Evolutionary conservation across 1,140 invertebrate species (phyloP).

Genomic region (Brachionus koreanus): DNA sequence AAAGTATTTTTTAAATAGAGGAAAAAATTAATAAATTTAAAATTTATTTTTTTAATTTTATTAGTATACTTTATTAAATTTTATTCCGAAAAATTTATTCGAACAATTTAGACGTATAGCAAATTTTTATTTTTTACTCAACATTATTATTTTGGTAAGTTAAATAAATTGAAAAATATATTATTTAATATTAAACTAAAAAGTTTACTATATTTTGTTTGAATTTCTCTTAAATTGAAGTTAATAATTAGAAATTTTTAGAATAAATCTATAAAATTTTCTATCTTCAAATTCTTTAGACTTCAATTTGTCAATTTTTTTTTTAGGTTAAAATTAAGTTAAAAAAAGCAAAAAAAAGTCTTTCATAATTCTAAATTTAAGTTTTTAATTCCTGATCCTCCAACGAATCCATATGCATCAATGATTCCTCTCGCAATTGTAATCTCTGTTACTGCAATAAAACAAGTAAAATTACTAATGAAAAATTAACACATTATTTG

Average conservation of each 20-base stretch:
- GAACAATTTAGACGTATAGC: slow-evolving; percentile 84
- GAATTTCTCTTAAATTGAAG: too few relatives aligned
- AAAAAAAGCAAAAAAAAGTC: neutral
- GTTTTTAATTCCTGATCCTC: slow-evolving; percentile 63
- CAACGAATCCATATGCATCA: slow-evolving; percentile 72
- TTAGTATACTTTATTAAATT: slow-evolving; percentile 86
- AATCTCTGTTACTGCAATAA: slow-evolving; percentile 69
- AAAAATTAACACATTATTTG: neutral
- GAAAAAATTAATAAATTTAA: neutral
- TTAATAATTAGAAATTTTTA: too few relatives aligned
- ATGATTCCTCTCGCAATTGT: slow-evolving; percentile 73
- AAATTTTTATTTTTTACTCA: slow-evolving; percentile 77
- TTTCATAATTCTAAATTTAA: neutral
- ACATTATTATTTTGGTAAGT: slow-evolving; percentile 63
- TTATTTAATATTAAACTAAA: too few relatives aligned
- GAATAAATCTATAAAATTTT: too few relatives aligned
- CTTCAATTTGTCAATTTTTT: neutral
- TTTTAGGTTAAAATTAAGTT: neutral
- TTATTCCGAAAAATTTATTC: slow-evolving; percentile 90
- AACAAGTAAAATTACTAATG: slow-evolving; percentile 51
- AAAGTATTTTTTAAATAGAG: neutral
- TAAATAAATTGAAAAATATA: neutral
- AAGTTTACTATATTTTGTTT: too few relatives aligned
- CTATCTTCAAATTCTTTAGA: too few relatives aligned
- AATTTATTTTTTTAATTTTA: neutral